phyloP scores from a whole-genome alignment of 2,797 vertebrate species.

The Helostoma temminkii region DNA sequence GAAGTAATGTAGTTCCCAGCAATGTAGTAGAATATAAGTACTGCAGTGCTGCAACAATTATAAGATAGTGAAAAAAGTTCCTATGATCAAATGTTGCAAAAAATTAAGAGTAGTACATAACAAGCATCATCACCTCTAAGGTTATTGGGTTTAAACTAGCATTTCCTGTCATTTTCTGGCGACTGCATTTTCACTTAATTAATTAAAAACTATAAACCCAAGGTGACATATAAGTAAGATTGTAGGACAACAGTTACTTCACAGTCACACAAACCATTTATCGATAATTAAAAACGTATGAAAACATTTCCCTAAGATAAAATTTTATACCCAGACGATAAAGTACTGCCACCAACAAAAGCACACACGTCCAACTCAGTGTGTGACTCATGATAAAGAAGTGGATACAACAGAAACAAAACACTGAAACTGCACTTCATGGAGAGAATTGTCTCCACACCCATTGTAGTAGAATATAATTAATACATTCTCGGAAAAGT shows the following conservation, averaged over 20 bases:
- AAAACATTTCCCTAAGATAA: too few species aligned
- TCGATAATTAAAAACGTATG: not conserved
- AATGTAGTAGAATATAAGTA: too few species aligned
- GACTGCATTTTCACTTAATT: not conserved
- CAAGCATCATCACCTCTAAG: too few species aligned
- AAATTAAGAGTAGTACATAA: too few species aligned
- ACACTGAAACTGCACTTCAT: constrained; percentile 41
- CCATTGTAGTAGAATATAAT: constrained; percentile 7
- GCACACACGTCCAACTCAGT: not conserved
- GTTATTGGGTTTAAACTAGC: not conserved
- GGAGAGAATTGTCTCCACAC: constrained; percentile 23
- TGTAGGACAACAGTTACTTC: not conserved
- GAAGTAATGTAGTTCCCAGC: too few species aligned
- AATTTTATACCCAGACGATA: not conserved
- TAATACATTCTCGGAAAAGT: constrained; percentile 64
- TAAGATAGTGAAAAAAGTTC: too few species aligned
- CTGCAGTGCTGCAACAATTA: too few species aligned
- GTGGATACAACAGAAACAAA: constrained; percentile 41
- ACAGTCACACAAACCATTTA: too few species aligned
- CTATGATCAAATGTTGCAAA: too few species aligned
- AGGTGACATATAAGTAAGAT: not conserved
- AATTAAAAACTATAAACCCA: not conserved
- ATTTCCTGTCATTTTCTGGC: not conserved
- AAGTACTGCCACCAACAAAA: constrained; percentile 1
- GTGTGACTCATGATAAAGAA: constrained; percentile 43